phyloP scores from a whole-genome alignment of 2,113 vertebrate species.

The Toxotes chatareus region DNA sequence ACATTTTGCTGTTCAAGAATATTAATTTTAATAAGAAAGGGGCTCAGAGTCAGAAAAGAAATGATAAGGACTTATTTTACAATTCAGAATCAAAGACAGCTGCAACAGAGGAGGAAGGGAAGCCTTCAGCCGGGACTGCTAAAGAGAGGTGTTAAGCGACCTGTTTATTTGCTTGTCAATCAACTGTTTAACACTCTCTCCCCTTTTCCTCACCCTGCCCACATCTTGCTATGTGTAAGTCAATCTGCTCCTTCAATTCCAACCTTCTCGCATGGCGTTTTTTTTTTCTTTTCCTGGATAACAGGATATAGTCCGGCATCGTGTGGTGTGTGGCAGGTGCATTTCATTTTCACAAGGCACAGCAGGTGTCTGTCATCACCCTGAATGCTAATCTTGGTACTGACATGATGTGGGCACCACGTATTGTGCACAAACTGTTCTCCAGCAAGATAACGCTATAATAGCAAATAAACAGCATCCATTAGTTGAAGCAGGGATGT shows the following conservation, averaged over 20 bases:
- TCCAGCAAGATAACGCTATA: not conserved
- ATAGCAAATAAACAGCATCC: not conserved
- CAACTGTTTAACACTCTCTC: slow-evolving; percentile 23
- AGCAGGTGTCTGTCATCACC: slow-evolving; percentile 69
- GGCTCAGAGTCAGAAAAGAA: not conserved
- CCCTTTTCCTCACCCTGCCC: slow-evolving; percentile 36
- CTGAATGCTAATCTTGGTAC: slow-evolving; percentile 68
- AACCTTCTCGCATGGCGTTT: slow-evolving; percentile 10
- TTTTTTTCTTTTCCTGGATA: slow-evolving; percentile 4
- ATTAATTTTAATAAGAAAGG: not conserved
- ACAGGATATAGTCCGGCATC: slow-evolving; percentile 15
- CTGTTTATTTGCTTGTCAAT: slow-evolving; percentile 70
- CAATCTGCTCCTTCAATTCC: slow-evolving; percentile 49
- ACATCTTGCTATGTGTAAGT: slow-evolving; percentile 45
- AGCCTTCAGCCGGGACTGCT: slow-evolving; percentile 23
- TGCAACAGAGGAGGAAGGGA: slow-evolving; percentile 28
- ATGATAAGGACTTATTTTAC: slow-evolving; percentile 4
- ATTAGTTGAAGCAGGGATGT: not conserved
- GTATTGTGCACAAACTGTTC: slow-evolving; percentile 38
- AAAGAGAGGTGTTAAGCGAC: slow-evolving; percentile 57
- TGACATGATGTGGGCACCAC: slow-evolving; percentile 41
- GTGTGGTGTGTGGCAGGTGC: slow-evolving; percentile 49
- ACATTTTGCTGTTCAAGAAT: not conserved
- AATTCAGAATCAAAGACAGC: slow-evolving; percentile 35
- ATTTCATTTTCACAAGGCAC: slow-evolving; percentile 49